Conservation (phyloP, 2,113 vertebrate species). For the Noctilio leporinus region DNA sequence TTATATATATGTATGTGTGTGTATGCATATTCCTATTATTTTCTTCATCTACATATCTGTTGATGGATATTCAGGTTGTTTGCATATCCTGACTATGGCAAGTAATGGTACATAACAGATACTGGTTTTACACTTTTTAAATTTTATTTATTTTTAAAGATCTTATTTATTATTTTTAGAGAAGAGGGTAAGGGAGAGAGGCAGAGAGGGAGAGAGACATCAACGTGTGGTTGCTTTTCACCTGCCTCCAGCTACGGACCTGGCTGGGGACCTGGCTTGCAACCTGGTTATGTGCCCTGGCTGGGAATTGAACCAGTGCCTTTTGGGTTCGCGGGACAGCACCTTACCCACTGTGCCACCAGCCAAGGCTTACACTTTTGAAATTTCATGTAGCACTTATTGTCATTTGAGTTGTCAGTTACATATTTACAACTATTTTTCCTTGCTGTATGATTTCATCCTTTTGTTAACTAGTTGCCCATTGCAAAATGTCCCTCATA, state of each 20-base stretch:
- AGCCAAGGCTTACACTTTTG: not conserved
- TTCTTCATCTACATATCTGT: not conserved
- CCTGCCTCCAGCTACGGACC: no score
- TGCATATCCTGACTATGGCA: not conserved
- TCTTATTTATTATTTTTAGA: no score
- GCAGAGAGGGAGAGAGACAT: no score
- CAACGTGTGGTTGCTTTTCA: no score
- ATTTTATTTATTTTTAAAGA: no score
- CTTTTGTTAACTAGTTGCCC: not conserved
- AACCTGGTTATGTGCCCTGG: no score
- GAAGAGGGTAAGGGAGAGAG: no score
- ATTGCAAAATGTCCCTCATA: not conserved
- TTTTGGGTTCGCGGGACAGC: no score
- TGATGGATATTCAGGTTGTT: not conserved
- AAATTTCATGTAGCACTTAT: not conserved
- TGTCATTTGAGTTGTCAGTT: not conserved
- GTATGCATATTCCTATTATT: not conserved
- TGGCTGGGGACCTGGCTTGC: no score
- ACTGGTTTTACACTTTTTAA: not conserved
- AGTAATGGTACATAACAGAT: not conserved
- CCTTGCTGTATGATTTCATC: not conserved
- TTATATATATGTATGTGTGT: fast-evolving
- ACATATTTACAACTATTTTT: not conserved
- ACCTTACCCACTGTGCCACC: no score
- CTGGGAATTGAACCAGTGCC: no score